Conservation (phyloP, 2,113 vertebrate genomes). For the Tringa solitaria region DNA sequence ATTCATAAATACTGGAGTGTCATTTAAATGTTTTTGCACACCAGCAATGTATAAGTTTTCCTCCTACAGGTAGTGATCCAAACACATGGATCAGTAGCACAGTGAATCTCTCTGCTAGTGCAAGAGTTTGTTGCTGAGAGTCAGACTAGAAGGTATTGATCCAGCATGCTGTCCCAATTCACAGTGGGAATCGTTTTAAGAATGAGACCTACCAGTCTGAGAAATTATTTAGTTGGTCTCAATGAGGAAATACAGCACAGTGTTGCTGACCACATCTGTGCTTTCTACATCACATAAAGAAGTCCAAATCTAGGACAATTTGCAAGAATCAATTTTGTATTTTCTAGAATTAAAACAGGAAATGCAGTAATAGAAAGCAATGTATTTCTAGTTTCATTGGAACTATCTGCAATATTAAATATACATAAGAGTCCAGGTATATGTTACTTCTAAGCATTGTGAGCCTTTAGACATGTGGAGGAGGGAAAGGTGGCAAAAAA, state of each 20-base stretch:
- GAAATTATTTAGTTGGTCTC: neutral
- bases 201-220: neutral
- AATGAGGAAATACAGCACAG: neutral
- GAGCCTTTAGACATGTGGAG: neutral
- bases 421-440: neutral
- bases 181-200: neutral
- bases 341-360: neutral
- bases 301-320: neutral
- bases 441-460: neutral
- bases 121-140: neutral
- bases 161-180: neutral
- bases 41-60: fast-evolving
- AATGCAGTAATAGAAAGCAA: neutral
- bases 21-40: neutral
- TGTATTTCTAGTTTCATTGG: neutral
- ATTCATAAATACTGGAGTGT: neutral
- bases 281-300: neutral
- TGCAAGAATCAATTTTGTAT: neutral
- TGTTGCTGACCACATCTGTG: neutral
- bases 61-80: neutral
- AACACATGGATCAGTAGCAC: neutral
- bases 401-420: neutral
- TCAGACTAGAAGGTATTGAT: neutral
- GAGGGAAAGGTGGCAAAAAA: neutral
- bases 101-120: neutral